phyloP scores from a whole-genome alignment of 2,888 invertebrate species.

The Phaedon cochleariae region DNA sequence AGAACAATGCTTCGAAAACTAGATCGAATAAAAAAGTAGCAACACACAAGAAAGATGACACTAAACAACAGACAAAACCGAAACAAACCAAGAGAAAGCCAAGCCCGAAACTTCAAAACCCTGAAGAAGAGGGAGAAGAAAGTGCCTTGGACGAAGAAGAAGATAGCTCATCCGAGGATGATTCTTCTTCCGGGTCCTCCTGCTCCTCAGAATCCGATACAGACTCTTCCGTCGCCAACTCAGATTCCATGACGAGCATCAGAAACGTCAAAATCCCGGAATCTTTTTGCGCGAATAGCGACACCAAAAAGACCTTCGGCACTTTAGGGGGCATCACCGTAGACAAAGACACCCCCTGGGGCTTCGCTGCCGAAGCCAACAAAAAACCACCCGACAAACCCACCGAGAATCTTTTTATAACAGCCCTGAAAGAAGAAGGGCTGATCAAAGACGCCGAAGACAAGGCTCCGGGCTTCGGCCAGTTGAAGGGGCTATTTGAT shows the following conservation, averaged over 20 bases:
- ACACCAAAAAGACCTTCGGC: constrained; percentile 57
- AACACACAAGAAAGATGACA: not conserved
- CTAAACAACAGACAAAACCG: not conserved
- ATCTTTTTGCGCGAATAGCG: constrained; percentile 38
- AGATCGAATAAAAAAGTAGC: constrained; percentile 45
- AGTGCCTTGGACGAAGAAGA: constrained; percentile 21
- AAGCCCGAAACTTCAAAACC: constrained; percentile 15
- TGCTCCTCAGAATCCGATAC: constrained; percentile 44
- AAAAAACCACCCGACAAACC: constrained; percentile 25
- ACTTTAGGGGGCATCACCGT: constrained; percentile 58
- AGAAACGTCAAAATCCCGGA: constrained; percentile 46
- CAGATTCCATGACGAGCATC: constrained; percentile 45
- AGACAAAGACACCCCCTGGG: constrained; percentile 66
- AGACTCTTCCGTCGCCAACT: constrained; percentile 51
- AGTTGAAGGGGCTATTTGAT: constrained; percentile 82
- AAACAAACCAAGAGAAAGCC: not conserved
- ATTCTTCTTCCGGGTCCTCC: constrained; percentile 43
- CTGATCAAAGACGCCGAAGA: constrained; percentile 25
- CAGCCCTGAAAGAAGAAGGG: constrained; percentile 37
- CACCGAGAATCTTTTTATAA: constrained; percentile 35
- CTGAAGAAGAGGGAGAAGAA: constrained; percentile 15
- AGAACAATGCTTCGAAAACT: constrained; percentile 21
- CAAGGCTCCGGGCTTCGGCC: constrained; percentile 64
- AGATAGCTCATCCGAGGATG: constrained; percentile 32
- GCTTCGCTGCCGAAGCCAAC: constrained; percentile 64